Evolutionary conservation across 2,113 vertebrate genomes (phyloP).

Genomic region (Solea solea): DNA sequence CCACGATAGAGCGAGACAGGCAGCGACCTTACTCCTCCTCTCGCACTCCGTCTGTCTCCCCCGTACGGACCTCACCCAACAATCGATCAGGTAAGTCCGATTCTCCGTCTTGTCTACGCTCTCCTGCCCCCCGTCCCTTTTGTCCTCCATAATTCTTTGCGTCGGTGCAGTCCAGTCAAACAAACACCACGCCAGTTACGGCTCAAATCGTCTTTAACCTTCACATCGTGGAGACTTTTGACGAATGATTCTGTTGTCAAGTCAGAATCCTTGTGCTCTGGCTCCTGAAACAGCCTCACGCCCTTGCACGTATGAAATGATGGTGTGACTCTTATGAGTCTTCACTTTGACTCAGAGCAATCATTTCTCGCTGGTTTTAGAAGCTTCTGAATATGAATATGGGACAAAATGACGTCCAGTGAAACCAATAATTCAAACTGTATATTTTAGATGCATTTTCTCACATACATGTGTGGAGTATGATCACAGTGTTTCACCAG

Average conservation of each 20-base stretch:
- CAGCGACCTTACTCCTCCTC: conserved; percentile 98
- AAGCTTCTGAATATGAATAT: not conserved
- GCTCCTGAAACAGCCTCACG: conserved; percentile 18
- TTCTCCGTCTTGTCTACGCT: not conserved
- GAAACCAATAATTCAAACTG: not conserved
- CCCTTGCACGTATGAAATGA: conserved; percentile 26
- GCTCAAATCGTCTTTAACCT: conserved; percentile 49
- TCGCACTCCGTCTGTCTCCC: conserved; percentile 97
- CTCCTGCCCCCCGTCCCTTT: conserved; percentile 7
- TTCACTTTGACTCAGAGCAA: too few relatives aligned
- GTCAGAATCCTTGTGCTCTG: conserved; percentile 21
- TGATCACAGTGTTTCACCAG: not conserved
- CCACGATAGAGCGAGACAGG: conserved; percentile 96
- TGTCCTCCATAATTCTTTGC: conserved; percentile 45
- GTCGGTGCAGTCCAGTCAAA: conserved; percentile 37
- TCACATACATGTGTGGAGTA: not conserved
- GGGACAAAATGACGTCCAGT: not conserved
- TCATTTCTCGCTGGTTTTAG: not conserved
- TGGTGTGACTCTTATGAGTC: conserved; percentile 22
- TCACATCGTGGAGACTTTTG: conserved; percentile 34
- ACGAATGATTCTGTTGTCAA: conserved; percentile 44
- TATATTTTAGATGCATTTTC: not conserved
- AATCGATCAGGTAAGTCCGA: conserved; percentile 93
- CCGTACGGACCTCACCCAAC: conserved; percentile 95
- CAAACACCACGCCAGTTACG: conserved; percentile 5